These are phyloP conservation scores for Synergus umbraculus DNA, from an alignment of 2,888 invertebrate genomes.

Conservation along the genomic window DNA sequence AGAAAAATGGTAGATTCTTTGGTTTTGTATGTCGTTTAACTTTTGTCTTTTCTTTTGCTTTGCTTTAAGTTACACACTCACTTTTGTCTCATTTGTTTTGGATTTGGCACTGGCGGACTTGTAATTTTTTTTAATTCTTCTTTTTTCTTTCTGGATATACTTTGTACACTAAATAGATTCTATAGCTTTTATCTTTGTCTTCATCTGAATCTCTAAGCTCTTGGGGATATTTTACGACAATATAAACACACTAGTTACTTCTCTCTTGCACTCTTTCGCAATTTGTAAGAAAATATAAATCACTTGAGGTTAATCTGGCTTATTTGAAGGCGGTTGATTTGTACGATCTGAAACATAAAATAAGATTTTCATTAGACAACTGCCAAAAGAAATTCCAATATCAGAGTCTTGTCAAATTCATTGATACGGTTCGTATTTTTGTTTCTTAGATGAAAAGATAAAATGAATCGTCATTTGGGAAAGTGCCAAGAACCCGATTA, in stretches of 20 bases:
- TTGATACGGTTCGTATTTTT: not conserved
- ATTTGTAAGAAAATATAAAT: conserved; percentile 78
- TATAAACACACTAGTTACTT: conserved; percentile 76
- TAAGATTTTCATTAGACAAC: conserved; percentile 41
- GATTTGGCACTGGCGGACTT: conserved; percentile 77
- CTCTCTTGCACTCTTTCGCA: conserved; percentile 57
- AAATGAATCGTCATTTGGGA: not conserved
- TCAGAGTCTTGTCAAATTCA: too few species aligned
- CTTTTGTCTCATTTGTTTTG: conserved; percentile 56
- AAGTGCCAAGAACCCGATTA: conserved; percentile 39
- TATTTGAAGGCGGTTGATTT: conserved; percentile 78
- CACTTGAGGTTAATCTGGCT: conserved; percentile 78
- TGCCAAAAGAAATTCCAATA: not conserved
- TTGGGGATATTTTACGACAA: conserved; percentile 69
- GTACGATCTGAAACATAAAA: conserved; percentile 76
- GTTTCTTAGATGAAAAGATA: not conserved
- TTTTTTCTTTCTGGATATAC: conserved; percentile 66
- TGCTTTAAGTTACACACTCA: conserved; percentile 55
- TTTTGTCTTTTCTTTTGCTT: conserved; percentile 50
- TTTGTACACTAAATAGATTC: conserved; percentile 76
- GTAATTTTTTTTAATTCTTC: conserved; percentile 55
- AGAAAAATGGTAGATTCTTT: conserved; percentile 77
- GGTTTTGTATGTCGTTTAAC: conserved; percentile 71
- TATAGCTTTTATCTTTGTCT: conserved; percentile 66
- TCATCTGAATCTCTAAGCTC: conserved; percentile 68